These are phyloP conservation scores for Tokudaia tokunoshimensis DNA, from an alignment of 2,797 vertebrate genomes.

Conservation along the genomic window DNA sequence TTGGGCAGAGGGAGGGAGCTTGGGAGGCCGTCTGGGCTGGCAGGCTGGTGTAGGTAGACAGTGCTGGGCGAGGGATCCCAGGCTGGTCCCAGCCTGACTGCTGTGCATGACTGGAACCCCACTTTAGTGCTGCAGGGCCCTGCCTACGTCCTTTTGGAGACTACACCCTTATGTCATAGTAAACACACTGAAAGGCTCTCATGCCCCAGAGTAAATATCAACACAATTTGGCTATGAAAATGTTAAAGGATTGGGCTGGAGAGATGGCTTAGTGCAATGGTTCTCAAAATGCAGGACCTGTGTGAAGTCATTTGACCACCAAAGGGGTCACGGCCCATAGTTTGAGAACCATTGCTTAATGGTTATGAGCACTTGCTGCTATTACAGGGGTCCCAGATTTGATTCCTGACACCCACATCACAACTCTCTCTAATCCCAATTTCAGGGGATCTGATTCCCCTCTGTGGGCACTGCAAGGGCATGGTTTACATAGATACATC, in stretches of 20 bases:
- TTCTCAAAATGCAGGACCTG: background rate
- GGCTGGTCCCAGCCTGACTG: background rate
- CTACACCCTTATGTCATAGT: background rate
- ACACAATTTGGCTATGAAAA: background rate
- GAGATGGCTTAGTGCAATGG: background rate
- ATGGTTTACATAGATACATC: too few relatives aligned
- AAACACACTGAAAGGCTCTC: background rate
- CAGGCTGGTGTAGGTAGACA: background rate
- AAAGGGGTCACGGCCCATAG: too few relatives aligned
- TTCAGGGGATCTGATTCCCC: background rate
- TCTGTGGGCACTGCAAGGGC: background rate
- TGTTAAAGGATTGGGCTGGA: background rate
- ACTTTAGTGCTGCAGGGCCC: too few relatives aligned
- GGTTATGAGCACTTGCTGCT: background rate
- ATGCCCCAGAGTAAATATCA: background rate
- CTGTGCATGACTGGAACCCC: background rate
- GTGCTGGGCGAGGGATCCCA: background rate
- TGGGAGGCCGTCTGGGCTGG: background rate
- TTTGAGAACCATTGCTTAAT: background rate
- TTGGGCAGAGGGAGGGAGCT: background rate
- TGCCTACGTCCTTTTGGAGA: background rate
- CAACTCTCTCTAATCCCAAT: background rate
- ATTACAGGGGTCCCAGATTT: background rate
- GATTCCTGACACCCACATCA: background rate
- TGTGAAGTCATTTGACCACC: background rate